Percentiles rank a stretch among this genome's conserved stretches.
These are phyloP conservation scores for Sebastes iracundus DNA, from an alignment of 2,797 vertebrate species.

Conservation along the genomic window DNA sequence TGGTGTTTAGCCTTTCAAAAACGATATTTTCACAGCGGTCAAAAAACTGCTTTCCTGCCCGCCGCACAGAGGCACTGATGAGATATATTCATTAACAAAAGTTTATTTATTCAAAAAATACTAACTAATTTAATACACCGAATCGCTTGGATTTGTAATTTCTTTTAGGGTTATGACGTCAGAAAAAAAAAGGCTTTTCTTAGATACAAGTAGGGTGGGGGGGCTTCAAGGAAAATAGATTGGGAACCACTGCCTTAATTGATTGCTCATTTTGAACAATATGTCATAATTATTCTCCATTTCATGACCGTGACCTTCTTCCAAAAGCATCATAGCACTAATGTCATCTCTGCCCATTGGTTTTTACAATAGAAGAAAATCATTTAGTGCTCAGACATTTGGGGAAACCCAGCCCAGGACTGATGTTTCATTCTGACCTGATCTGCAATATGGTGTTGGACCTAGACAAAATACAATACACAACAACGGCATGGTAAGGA, in stretches of 20 bases:
- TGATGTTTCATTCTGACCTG: conserved; percentile 79
- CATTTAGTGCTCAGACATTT: conserved; percentile 35
- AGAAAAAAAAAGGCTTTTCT: too few relatives aligned
- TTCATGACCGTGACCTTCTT: conserved; percentile 7
- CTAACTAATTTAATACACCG: too few relatives aligned
- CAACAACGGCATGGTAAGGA: conserved; percentile 70
- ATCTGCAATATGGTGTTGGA: conserved; percentile 82
- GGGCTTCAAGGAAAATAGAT: too few relatives aligned
- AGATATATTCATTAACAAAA: too few relatives aligned
- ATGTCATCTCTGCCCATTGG: conserved; percentile 24
- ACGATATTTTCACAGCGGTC: too few relatives aligned
- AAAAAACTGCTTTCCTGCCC: too few relatives aligned
- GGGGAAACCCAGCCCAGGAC: conserved; percentile 48
- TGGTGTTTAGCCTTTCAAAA: too few relatives aligned
- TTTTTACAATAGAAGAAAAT: conserved; percentile 18
- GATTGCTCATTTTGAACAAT: conserved; percentile 18
- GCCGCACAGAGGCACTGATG: too few relatives aligned
- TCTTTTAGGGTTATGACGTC: too few relatives aligned
- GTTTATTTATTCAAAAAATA: too few relatives aligned
- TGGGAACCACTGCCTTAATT: background rate
- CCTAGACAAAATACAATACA: conserved; percentile 81
- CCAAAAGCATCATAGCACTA: conserved; percentile 20
- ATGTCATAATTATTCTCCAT: conserved; percentile 27
- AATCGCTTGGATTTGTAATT: too few relatives aligned
- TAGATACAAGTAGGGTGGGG: too few relatives aligned